These are phyloP conservation scores for Haplotaxodon microlepis DNA, from an alignment of 2,113 vertebrate genomes.

Conservation along the genomic window DNA sequence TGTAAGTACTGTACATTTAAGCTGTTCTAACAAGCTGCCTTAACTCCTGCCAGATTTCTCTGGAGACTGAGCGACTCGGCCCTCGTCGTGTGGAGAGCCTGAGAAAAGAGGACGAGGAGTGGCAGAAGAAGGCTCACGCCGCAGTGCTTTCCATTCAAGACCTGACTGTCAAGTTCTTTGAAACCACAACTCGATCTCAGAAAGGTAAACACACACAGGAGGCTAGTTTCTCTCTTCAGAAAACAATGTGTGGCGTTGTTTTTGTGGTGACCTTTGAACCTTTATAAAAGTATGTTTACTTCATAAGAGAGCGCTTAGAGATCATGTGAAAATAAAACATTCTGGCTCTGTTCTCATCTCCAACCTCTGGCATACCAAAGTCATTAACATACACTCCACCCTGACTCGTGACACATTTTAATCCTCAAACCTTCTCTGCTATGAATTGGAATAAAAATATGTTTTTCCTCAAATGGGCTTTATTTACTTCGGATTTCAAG, in stretches of 20 bases:
- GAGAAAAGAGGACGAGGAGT: constrained; percentile 89
- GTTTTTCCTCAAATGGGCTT: background rate
- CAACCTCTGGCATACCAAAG: background rate
- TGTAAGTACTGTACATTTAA: background rate
- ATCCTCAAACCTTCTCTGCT: background rate
- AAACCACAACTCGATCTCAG: constrained; percentile 91
- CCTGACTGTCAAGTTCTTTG: constrained; percentile 96
- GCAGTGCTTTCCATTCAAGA: constrained; percentile 95
- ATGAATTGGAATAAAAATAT: background rate
- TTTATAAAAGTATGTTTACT: background rate
- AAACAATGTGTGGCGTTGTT: background rate
- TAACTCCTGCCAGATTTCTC: constrained; percentile 77
- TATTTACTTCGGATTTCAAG: background rate
- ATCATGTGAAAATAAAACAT: background rate
- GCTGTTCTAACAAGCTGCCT: background rate
- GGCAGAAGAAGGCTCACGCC: constrained; percentile 92
- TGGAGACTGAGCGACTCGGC: constrained; percentile 96
- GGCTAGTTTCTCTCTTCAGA: background rate
- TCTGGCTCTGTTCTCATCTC: background rate
- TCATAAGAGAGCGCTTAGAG: background rate
- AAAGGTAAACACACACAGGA: constrained; percentile 78
- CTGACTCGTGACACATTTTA: background rate
- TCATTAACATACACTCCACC: background rate
- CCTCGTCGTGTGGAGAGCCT: constrained; percentile 90
- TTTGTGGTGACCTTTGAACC: background rate